phyloP scores from a whole-genome alignment of 1,140 invertebrate genomes.

The Ectropis grisescens region DNA sequence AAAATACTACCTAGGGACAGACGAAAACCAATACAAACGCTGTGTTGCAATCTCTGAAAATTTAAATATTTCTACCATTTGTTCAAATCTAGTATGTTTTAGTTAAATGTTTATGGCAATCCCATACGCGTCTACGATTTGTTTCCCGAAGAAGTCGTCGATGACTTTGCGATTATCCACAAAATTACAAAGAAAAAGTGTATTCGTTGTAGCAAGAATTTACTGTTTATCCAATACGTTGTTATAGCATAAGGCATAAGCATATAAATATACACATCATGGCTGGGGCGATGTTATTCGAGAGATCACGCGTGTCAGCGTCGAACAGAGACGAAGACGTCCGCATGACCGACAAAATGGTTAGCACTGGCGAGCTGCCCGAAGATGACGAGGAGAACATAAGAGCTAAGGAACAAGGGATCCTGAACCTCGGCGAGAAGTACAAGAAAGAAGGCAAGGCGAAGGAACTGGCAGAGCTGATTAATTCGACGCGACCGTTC shows the following conservation, averaged over 20 bases:
- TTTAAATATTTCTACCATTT: slow-evolving; percentile 9
- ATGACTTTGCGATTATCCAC: slow-evolving; percentile 66
- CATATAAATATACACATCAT: slow-evolving; percentile 72
- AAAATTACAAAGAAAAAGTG: slow-evolving; percentile 65
- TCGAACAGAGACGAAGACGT: slow-evolving; percentile 80
- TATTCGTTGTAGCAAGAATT: slow-evolving; percentile 48
- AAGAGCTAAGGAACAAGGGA: slow-evolving; percentile 89
- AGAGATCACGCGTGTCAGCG: slow-evolving; percentile 80
- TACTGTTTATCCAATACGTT: slow-evolving; percentile 37
- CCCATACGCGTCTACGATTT: slow-evolving; percentile 59
- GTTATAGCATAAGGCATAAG: slow-evolving; percentile 48
- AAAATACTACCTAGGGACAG: too few relatives aligned
- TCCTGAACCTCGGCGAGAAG: slow-evolving; percentile 88
- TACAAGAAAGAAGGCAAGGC: slow-evolving; percentile 95
- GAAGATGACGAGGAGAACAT: slow-evolving; percentile 90
- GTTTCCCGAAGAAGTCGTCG: slow-evolving; percentile 61
- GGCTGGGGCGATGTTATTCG: slow-evolving; percentile 90
- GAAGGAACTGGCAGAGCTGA: slow-evolving; percentile 93
- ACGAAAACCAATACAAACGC: too few relatives aligned
- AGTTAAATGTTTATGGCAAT: slow-evolving; percentile 25
- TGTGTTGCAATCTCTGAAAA: too few relatives aligned
- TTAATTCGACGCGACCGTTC: slow-evolving; percentile 95
- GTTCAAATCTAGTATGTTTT: slow-evolving; percentile 4
- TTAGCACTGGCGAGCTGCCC: slow-evolving; percentile 76
- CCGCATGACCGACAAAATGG: slow-evolving; percentile 79